Evolutionary conservation across 2,113 vertebrate species (phyloP), one percentile per base, ranked within the genome.

Genomic region (Dolichallabes microphthalmus): DNA sequence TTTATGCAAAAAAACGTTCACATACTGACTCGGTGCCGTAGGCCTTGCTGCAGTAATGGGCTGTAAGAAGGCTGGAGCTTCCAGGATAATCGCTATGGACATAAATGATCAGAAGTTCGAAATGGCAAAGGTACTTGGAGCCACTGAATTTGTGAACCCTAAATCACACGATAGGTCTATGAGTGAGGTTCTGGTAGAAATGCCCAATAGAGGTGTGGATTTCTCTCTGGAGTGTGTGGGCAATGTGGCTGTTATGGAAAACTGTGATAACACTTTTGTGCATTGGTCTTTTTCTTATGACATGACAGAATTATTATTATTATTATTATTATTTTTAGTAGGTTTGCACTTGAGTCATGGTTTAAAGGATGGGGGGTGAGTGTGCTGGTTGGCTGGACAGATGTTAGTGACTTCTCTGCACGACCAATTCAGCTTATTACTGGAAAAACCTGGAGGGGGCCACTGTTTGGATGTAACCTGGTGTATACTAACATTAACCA

Each of bases 21-120:
- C 39, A 39, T 6, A 39, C 39, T 6, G n/a, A n/a, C n/a, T n/a
- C n/a, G n/a, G 96, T 85, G 95, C 94, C 27, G 95, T 97, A 30
- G 95, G 96, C 1, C 90, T 97, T 64, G 96, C 95, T 2, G 94
- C 94, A 35, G 92, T 97, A 86, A 95, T 96, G 93, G 96, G 95
- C 35, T 97, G 95, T 90, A 94, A 95, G 82, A 82, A 83, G 1
- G 94, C 96, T 3, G 95, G 95, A 39, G 96, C 96, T 57, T 91
- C 94, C 39, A 93, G 88, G 69, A 96, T 97, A 84, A 94, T 95
- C 15, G 95, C 91, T 0, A 39, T 96, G 25, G 95, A 96, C 82
- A 88, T 94, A 85, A 96, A 96, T 60, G 95, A 94, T 25, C 90
- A 94, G 7, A 97, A 96, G 90, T 95, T 94, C 89, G 92, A 91